These are phyloP conservation scores for Lepilemur septentrionalis DNA, from an alignment of 2,797 vertebrate species.

Conservation along the genomic window DNA sequence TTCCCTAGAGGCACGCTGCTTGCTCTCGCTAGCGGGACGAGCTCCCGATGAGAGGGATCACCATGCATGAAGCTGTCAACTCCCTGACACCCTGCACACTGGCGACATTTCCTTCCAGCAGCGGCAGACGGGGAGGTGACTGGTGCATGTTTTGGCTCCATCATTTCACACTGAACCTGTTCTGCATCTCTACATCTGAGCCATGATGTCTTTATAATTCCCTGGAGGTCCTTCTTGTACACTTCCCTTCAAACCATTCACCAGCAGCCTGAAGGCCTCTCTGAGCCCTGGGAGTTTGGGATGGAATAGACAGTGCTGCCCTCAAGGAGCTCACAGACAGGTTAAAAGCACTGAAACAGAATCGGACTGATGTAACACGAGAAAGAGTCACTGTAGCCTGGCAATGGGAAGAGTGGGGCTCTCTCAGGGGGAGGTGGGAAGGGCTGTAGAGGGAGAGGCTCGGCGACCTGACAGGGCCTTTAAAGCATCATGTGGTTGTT, in stretches of 20 bases:
- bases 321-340: background rate
- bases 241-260: background rate
- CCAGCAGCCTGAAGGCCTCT: background rate
- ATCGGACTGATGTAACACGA: background rate
- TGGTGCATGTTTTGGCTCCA: rapidly evolving
- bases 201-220: background rate
- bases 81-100: background rate
- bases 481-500: background rate
- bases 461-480: background rate
- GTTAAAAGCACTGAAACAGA: background rate
- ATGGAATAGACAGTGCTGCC: background rate
- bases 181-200: background rate
- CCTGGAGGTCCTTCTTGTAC: rapidly evolving
- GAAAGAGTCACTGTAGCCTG: background rate
- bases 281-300: background rate
- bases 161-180: background rate
- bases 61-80: rapidly evolving
- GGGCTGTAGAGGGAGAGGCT: background rate
- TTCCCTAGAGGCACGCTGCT: background rate
- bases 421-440: too few relatives aligned
- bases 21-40: rapidly evolving
- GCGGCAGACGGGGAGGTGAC: background rate
- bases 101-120: background rate
- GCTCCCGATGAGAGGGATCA: background rate
- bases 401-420: rapidly evolving